Conservation (phyloP, 30 jellyfish, hydroid and myxozoan genomes). For the Catostylus mosaicus region DNA sequence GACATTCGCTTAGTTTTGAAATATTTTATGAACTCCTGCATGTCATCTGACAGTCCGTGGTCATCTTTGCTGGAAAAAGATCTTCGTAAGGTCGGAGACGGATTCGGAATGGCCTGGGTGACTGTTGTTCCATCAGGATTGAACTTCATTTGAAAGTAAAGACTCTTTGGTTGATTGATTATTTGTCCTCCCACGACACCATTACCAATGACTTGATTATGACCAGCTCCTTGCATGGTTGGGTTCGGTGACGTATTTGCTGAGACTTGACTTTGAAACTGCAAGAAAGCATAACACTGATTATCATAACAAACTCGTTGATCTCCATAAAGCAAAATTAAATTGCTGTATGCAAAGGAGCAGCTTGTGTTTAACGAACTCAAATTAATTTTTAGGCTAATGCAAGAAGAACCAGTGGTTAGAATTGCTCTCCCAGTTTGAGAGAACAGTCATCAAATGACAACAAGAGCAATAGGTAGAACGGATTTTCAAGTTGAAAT, state of each 20-base stretch:
- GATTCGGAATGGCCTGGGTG: conserved; percentile 69
- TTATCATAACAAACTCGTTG: too few relatives aligned
- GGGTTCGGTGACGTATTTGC: conserved; percentile 10
- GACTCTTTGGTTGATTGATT: conserved; percentile 52
- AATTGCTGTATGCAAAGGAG: too few relatives aligned
- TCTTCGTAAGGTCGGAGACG: conserved; percentile 30
- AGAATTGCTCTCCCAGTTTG: too few relatives aligned
- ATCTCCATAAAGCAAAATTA: too few relatives aligned
- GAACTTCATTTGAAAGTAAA: conserved; percentile 62
- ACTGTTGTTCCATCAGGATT: conserved; percentile 72
- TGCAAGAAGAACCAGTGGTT: too few relatives aligned
- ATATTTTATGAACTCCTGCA: conserved; percentile 87
- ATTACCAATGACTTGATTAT: conserved; percentile 33
- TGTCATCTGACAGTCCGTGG: conserved; percentile 80
- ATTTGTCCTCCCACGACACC: conserved; percentile 53
- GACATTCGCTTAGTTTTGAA: conserved; percentile 88
- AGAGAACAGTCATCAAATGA: too few relatives aligned
- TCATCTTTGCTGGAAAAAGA: conserved; percentile 83
- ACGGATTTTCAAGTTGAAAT: too few relatives aligned
- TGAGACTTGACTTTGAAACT: conserved; percentile 51
- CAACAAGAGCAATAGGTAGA: too few relatives aligned
- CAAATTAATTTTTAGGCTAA: too few relatives aligned
- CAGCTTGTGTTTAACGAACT: too few relatives aligned
- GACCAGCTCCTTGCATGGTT: conserved; percentile 9
- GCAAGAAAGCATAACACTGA: background rate